Conservation (phyloP, 2,113 vertebrate genomes). For the Furnarius figulus region DNA sequence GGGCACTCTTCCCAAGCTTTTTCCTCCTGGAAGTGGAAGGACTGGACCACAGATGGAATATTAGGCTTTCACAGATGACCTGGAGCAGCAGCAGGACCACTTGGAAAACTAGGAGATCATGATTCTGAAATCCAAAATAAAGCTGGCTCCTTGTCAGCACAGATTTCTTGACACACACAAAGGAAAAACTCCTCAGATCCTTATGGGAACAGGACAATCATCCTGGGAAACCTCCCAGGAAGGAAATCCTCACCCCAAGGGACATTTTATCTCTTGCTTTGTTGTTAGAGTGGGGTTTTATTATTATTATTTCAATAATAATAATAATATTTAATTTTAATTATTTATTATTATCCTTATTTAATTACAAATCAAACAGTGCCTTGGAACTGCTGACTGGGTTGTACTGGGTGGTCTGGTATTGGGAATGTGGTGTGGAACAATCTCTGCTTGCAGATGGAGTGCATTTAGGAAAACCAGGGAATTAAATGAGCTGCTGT, state of each 20-base stretch:
- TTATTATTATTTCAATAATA: background rate
- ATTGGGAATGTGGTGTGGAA: rapidly evolving
- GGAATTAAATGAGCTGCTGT: background rate
- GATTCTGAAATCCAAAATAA: background rate
- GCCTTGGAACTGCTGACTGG: background rate
- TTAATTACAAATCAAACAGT: background rate
- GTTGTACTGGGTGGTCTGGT: background rate
- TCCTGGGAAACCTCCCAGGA: background rate
- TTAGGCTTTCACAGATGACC: rapidly evolving
- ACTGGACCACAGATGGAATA: background rate
- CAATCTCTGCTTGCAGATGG: background rate
- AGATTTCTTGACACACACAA: background rate
- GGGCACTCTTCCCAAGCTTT: background rate
- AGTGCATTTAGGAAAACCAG: background rate
- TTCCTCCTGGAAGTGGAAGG: background rate
- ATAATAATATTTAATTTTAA: background rate
- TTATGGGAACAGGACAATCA: rapidly evolving
- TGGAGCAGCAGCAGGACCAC: background rate
- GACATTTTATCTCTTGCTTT: background rate
- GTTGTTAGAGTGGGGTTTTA: background rate
- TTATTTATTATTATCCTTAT: background rate
- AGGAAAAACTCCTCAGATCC: background rate
- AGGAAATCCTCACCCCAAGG: background rate
- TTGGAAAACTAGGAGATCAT: background rate
- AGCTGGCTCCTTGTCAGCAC: background rate